These are phyloP conservation scores for Phaenicophaeus curvirostris DNA, from an alignment of 2,797 vertebrate species.

Conservation along the genomic window DNA sequence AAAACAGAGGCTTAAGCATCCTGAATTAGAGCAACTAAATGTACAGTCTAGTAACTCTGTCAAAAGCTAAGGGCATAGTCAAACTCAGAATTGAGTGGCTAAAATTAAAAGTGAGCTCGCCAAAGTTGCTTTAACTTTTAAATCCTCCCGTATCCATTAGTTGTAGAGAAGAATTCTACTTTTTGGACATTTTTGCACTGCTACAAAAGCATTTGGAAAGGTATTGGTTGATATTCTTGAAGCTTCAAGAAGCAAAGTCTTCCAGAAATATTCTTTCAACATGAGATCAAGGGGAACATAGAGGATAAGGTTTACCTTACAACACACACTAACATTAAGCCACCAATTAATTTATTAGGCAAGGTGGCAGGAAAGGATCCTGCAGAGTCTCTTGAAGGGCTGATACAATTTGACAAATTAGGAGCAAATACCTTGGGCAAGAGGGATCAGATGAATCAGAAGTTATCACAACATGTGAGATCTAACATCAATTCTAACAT, in stretches of 20 bases:
- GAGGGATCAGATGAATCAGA: background rate
- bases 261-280: background rate
- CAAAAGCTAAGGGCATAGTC: background rate
- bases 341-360: background rate
- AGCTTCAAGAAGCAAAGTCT: background rate
- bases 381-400: background rate
- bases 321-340: background rate
- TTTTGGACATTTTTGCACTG: background rate
- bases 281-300: background rate
- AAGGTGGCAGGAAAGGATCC: background rate
- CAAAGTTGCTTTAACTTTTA: background rate
- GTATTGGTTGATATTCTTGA: background rate
- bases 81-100: background rate
- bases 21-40: background rate
- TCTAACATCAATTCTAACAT: fast-evolving
- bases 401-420: background rate
- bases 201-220: background rate
- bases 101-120: background rate
- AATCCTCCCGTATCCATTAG: background rate
- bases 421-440: background rate
- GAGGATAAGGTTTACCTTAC: background rate
- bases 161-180: background rate
- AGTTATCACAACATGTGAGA: background rate
- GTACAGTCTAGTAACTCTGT: background rate
- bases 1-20: background rate